Conservation (phyloP, 2,888 invertebrate species). For the Capitulum mitella region DNA sequence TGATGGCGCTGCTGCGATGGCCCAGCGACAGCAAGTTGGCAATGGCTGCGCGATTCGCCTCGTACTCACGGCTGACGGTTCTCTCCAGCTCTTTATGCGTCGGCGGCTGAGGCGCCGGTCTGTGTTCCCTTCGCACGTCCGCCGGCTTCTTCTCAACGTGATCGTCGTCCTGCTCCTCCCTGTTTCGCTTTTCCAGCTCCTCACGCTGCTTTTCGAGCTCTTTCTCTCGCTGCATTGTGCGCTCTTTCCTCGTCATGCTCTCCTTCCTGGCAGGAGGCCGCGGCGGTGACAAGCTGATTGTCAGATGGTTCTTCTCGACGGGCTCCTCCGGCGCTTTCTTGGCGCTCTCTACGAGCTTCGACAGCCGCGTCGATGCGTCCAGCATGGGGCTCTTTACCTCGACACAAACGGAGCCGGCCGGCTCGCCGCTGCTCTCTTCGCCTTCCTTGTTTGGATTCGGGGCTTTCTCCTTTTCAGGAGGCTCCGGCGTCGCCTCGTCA, state of each 20-base stretch:
- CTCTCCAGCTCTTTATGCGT: background rate
- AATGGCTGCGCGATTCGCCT: background rate
- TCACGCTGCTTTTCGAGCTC: conserved; percentile 8
- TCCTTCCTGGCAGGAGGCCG: background rate
- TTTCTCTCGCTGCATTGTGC: background rate
- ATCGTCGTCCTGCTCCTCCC: background rate
- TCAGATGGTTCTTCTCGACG: background rate
- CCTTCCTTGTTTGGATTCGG: background rate
- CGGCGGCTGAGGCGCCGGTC: background rate
- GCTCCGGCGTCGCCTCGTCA: background rate
- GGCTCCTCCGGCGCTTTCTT: background rate
- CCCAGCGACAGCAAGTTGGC: background rate
- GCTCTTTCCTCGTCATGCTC: background rate
- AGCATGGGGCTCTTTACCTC: background rate
- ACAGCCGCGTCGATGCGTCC: background rate
- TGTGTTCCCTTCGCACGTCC: background rate
- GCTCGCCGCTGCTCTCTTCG: no score
- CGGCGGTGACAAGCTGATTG: background rate
- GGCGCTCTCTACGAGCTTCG: conserved; percentile 11
- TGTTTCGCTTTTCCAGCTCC: background rate
- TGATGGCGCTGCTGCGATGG: background rate
- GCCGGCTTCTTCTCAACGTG: background rate
- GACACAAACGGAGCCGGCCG: background rate
- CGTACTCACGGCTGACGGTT: background rate
- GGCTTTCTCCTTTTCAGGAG: background rate